Base-by-base conservation (phyloP, 2,888 invertebrate species). In the Serripes groenlandicus region DNA sequence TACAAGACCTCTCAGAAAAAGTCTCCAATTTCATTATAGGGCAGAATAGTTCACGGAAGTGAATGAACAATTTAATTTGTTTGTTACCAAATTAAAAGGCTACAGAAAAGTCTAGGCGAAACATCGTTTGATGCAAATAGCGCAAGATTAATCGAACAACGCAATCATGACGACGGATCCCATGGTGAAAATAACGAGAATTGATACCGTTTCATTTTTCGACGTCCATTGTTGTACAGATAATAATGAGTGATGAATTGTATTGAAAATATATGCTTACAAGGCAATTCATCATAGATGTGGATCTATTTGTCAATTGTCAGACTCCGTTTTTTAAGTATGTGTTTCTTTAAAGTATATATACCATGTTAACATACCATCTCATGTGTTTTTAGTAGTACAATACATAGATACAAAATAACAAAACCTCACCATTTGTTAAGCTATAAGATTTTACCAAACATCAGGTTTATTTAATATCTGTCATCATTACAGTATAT, bases 141-240 rank as follows among this genome's bases (percentile, higher is more conserved):
- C 23, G 23, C 56, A 23, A 56, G 56, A 23, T 11, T n/a, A 56
- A 56, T 23, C 56, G 56, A 56, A 56, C n/a, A 56, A 56, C 11
- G 56, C 56, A 56, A 56, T n/a, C 11, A 18, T 11, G 56, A 11
- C 15, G 56, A 18, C 11, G n/a, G 7, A 11, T 56, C 62, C 62
- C 62, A 26, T 30, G 62, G 62, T 34, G 62, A 62, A 62, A 62
- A 62, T 62, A 34, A 62, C 62, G 23, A 58, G 28, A 58, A 28
- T 58, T 58, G 23, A 58, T 58, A 58, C 58, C 58, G 58, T 28
- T 58, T 58, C 28, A 58, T 58, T 28, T 58, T 58, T 58, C 58
- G 23, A 28, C 58, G 23, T 28, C 4, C 58, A 58, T 58, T 58
- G 58, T 58, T 58, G 28, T 58, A 23, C 3, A n/a, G 58, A 58